phyloP scores from a whole-genome alignment of 2,797 vertebrate species.

The Smutsia temminckii region DNA sequence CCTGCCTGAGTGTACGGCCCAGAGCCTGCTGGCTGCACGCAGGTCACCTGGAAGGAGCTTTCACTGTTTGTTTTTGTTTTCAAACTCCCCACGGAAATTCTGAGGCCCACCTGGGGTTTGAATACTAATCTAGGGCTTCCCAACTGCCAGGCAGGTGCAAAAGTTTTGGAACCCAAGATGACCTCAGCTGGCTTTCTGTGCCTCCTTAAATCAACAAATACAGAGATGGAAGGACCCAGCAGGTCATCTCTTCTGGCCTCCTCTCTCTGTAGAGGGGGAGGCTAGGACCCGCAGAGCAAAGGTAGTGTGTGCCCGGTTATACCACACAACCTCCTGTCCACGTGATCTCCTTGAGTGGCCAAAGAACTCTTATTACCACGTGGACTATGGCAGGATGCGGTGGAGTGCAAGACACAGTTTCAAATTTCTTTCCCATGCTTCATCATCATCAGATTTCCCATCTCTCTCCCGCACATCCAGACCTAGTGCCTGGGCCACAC shows the following conservation, averaged over 20 bases:
- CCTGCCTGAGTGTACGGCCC: too few species aligned
- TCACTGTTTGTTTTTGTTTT: not conserved
- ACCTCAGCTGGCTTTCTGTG: not conserved
- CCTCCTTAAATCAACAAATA: not conserved
- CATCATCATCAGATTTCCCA: accelerated
- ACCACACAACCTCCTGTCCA: not conserved
- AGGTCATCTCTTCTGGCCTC: not conserved
- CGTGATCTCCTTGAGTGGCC: too few species aligned
- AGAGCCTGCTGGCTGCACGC: not conserved
- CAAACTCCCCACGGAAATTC: not conserved
- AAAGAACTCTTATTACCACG: too few species aligned
- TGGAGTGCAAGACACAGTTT: not conserved
- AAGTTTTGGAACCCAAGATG: not conserved
- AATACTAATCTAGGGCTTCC: not conserved
- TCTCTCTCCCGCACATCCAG: too few species aligned
- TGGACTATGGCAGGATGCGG: accelerated
- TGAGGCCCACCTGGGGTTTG: not conserved
- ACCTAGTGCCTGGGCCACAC: too few species aligned
- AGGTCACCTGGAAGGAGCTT: not conserved
- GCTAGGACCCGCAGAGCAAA: too few species aligned
- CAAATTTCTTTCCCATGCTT: not conserved
- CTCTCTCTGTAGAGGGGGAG: too few species aligned
- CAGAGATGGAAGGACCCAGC: not conserved
- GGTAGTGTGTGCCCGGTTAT: too few species aligned
- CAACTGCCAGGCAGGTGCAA: not conserved